phyloP scores from a whole-genome alignment of 2,113 vertebrate species.

The Indicator indicator region DNA sequence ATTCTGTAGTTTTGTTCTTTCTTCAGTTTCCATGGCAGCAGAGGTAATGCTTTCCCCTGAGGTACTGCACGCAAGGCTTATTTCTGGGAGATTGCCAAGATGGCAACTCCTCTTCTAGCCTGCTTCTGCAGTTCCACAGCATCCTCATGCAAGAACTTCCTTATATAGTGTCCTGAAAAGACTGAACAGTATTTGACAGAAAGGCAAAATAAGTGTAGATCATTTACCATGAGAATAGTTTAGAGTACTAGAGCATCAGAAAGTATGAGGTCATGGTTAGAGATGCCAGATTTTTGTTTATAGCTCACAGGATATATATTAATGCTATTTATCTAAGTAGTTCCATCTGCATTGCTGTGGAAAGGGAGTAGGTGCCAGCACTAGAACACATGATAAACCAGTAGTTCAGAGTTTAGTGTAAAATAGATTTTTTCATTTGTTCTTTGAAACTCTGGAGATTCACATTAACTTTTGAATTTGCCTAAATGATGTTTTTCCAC shows the following conservation, averaged over 20 bases:
- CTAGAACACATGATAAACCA: neutral
- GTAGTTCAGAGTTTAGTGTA: neutral
- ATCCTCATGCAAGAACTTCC: neutral
- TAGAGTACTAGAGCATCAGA: neutral
- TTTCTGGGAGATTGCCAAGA: neutral
- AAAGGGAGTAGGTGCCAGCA: neutral
- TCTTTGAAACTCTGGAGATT: neutral
- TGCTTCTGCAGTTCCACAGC: neutral
- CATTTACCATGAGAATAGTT: neutral
- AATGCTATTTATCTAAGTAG: neutral
- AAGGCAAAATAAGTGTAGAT: neutral
- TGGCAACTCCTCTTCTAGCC: neutral
- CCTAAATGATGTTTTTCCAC: neutral
- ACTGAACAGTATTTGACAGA: neutral
- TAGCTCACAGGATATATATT: neutral
- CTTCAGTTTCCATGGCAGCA: neutral
- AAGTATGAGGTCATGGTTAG: neutral
- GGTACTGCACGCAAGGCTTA: neutral
- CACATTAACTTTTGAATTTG: neutral
- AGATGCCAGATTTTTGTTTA: neutral
- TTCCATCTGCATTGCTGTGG: neutral
- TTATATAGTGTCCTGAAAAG: neutral
- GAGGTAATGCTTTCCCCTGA: neutral
- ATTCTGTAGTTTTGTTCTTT: neutral
- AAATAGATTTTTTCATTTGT: neutral